These are phyloP conservation scores for Ophioderma brevispina DNA, from an alignment of 35 echinoderm and acorn worm species.

Conservation along the genomic window DNA sequence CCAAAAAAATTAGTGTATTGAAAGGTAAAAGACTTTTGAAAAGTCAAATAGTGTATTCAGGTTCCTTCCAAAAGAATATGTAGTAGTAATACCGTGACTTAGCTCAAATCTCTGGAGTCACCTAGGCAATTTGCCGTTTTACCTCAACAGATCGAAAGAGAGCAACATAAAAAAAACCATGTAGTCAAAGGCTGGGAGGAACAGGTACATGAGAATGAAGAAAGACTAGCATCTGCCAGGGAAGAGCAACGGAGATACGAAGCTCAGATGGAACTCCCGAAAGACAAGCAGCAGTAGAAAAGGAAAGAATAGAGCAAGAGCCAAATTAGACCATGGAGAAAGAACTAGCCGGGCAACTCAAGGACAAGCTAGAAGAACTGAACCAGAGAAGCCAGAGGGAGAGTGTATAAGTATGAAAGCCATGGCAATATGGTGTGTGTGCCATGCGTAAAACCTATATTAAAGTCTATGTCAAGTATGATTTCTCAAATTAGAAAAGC, in stretches of 20 bases:
- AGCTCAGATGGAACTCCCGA: slow-evolving; percentile 78
- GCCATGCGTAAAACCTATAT: too few species aligned
- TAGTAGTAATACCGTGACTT: too few species aligned
- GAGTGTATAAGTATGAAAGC: too few species aligned
- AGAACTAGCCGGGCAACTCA: slow-evolving; percentile 69
- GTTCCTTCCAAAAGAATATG: too few species aligned
- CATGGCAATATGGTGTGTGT: too few species aligned
- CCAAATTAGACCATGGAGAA: slow-evolving; percentile 79
- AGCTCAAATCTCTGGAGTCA: too few species aligned
- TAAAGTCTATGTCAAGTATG: too few species aligned
- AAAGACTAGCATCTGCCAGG: slow-evolving; percentile 52
- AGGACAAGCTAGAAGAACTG: slow-evolving; percentile 81
- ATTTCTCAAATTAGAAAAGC: too few species aligned
- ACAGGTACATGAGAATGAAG: slow-evolving; percentile 68
- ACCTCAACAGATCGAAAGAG: slow-evolving; percentile 86
- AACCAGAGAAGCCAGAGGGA: slow-evolving; percentile 85
- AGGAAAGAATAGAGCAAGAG: slow-evolving; percentile 63
- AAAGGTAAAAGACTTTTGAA: too few species aligned
- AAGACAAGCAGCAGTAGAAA: slow-evolving; percentile 75
- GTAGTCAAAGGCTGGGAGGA: slow-evolving; percentile 77
- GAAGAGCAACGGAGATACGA: slow-evolving; percentile 59
- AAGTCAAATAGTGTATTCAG: too few species aligned
- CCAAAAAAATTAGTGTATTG: too few species aligned
- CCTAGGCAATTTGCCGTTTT: too few species aligned
- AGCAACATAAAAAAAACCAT: slow-evolving; percentile 85